phyloP scores from a whole-genome alignment of 2,797 vertebrate genomes.

The Esox masquinongy region DNA sequence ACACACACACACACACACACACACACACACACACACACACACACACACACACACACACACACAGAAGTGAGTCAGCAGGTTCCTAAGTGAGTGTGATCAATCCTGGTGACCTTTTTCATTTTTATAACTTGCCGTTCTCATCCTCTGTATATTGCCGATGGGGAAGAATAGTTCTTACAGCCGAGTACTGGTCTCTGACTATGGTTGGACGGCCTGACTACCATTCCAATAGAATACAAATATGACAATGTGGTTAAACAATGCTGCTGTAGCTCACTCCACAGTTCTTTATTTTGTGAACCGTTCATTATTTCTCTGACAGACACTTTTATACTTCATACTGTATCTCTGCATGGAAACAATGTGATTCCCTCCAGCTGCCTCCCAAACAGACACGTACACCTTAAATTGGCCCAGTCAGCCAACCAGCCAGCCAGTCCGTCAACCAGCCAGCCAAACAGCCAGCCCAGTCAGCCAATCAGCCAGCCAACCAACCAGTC shows the following conservation, averaged over 20 bases:
- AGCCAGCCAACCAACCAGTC: neutral
- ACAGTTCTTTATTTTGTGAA: slow-evolving; percentile 5
- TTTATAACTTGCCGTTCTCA: slow-evolving; percentile 57
- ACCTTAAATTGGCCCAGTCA: neutral
- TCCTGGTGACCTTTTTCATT: slow-evolving; percentile 65
- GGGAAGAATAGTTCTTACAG: slow-evolving; percentile 58
- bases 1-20: slow-evolving; percentile 12
- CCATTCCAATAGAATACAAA: neutral
- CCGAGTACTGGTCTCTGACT: neutral
- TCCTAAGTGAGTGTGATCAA: slow-evolving; percentile 59
- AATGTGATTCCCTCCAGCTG: neutral
- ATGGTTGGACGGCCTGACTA: slow-evolving; percentile 32
- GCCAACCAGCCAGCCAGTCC: too few species aligned
- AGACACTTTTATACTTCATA: neutral
- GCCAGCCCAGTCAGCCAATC: neutral
- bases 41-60: slow-evolving; percentile 23
- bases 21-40: slow-evolving; percentile 8
- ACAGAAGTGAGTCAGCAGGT: slow-evolving; percentile 51
- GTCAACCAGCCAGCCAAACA: too few species aligned
- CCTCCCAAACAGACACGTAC: neutral
- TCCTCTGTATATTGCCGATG: slow-evolving; percentile 63
- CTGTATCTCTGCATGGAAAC: slow-evolving; percentile 1
- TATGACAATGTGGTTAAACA: neutral
- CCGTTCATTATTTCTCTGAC: neutral
- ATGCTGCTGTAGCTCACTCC: slow-evolving; percentile 11